phyloP scores from a whole-genome alignment of 2,797 vertebrate species.

The Luscinia luscinia region DNA sequence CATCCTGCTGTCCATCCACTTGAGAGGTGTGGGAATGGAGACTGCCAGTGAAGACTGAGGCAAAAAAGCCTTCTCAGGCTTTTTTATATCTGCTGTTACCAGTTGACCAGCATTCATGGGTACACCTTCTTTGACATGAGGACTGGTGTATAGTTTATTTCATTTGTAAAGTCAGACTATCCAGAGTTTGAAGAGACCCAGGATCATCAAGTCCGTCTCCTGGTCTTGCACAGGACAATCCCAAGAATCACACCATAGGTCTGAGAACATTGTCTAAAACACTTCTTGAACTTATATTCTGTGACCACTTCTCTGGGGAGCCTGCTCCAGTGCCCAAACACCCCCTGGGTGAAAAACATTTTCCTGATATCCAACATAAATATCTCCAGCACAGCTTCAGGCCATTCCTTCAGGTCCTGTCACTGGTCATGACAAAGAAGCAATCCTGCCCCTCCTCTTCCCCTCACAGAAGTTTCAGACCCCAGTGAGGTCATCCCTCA shows the following conservation, averaged over 20 bases:
- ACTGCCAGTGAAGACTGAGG: background rate
- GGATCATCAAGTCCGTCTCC: background rate
- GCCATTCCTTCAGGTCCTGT: background rate
- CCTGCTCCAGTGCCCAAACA: background rate
- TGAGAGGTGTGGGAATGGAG: background rate
- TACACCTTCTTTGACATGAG: background rate
- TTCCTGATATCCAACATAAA: background rate
- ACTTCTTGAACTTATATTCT: background rate
- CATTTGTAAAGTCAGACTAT: background rate
- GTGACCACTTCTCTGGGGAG: background rate
- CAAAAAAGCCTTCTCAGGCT: background rate
- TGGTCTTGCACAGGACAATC: background rate
- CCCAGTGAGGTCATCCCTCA: too few relatives aligned
- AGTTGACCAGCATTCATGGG: background rate
- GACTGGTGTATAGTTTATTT: background rate
- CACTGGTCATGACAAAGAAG: too few relatives aligned
- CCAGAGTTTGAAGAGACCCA: background rate
- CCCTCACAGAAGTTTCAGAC: background rate
- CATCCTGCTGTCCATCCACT: background rate
- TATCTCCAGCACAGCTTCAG: background rate
- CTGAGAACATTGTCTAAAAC: background rate
- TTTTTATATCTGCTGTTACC: background rate
- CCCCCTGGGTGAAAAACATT: background rate
- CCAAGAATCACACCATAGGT: background rate
- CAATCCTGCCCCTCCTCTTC: background rate